Percentiles rank a stretch among this genome's conserved stretches.
Conservation (phyloP, 1,140 invertebrate genomes). For the Panulirus ornatus region DNA sequence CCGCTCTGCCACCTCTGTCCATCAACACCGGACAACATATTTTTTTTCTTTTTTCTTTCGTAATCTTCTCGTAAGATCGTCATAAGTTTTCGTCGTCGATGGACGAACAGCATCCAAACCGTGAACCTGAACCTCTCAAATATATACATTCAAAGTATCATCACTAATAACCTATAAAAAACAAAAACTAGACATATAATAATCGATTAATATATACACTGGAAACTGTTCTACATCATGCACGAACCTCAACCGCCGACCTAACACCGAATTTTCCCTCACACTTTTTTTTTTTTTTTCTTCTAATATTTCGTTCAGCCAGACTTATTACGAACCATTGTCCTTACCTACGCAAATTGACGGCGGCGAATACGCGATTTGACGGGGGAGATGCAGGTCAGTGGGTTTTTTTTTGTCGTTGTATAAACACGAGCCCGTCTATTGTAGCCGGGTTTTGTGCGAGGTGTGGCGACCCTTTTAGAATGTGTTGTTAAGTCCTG, state of each 20-base stretch:
- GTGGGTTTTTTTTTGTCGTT: conserved; percentile 10
- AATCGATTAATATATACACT: background rate
- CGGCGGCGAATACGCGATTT: conserved; percentile 41
- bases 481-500: background rate
- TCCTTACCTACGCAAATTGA: conserved; percentile 54
- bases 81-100: background rate
- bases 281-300: background rate
- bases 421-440: conserved; percentile 28
- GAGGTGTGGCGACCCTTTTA: background rate
- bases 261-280: background rate
- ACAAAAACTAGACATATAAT: too few relatives aligned
- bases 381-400: conserved; percentile 40
- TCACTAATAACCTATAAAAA: too few relatives aligned
- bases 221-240: background rate
- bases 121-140: too few relatives aligned
- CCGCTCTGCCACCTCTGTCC: conserved; percentile 46
- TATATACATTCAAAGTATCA: too few relatives aligned
- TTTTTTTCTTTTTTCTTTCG: background rate
- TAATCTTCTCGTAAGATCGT: background rate
- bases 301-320: conserved; percentile 14
- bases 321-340: conserved; percentile 52
- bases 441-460: background rate
- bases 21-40: conserved; percentile 29
- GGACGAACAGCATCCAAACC: too few relatives aligned
- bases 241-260: background rate